Conservation (phyloP, 2,113 vertebrate species). For the Amphiprion percula region DNA sequence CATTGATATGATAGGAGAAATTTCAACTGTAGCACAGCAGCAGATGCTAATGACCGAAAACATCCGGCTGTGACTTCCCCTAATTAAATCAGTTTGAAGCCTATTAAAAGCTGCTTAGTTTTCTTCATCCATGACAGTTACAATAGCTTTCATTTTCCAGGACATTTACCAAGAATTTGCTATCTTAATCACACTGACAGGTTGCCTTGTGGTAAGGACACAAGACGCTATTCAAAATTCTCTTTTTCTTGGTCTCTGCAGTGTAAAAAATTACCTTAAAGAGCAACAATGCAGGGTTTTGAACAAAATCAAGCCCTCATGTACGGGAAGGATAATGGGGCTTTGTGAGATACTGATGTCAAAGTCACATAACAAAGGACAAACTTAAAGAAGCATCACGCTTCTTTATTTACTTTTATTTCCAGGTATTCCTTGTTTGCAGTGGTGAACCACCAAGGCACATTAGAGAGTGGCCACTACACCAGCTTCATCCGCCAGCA, state of each 20-base stretch:
- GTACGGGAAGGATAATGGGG: background rate
- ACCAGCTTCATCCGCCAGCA: conserved; percentile 99
- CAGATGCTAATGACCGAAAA: conserved; percentile 47
- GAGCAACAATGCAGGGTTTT: background rate
- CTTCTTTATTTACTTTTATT: background rate
- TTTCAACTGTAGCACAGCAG: conserved; percentile 6
- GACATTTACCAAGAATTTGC: conserved; percentile 53
- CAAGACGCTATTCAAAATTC: background rate
- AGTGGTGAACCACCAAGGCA: conserved; percentile 99
- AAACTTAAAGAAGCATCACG: background rate
- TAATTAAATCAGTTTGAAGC: conserved; percentile 66
- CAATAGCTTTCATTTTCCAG: conserved; percentile 54
- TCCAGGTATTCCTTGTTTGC: conserved; percentile 98
- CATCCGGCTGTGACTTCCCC: conserved; percentile 45
- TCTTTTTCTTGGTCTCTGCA: background rate
- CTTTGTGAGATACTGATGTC: background rate
- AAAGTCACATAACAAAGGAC: background rate
- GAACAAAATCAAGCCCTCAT: background rate
- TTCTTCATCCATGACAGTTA: conserved; percentile 42
- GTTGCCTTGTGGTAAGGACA: background rate
- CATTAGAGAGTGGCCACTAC: conserved; percentile 98
- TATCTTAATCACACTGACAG: conserved; percentile 12
- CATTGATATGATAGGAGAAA: conserved; percentile 6
- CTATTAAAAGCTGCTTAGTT: conserved; percentile 65
- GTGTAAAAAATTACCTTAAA: background rate